Conservation (phyloP, 2,888 invertebrate genomes). For the Polyommatus iphigenia region DNA sequence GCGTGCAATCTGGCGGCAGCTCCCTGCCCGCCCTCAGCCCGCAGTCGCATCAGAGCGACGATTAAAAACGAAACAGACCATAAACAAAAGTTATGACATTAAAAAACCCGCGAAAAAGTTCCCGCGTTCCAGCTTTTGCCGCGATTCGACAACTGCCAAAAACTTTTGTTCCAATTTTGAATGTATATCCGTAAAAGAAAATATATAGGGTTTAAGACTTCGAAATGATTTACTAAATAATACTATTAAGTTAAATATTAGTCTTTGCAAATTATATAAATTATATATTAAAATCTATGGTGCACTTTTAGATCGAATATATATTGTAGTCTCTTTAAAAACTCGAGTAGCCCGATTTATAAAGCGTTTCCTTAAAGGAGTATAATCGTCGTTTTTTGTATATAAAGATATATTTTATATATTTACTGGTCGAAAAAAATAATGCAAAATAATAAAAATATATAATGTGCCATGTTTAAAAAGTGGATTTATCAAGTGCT, state of each 20-base stretch:
- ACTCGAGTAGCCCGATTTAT: constrained; percentile 52
- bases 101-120: constrained; percentile 33
- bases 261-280: constrained; percentile 58
- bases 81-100: constrained; percentile 37
- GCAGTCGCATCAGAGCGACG: constrained; percentile 78
- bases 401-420: constrained; percentile 51
- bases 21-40: constrained; percentile 77
- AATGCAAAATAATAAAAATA: constrained; percentile 42
- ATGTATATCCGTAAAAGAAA: constrained; percentile 47
- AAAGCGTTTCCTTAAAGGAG: constrained; percentile 44
- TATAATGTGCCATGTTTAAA: constrained; percentile 73
- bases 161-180: constrained; percentile 36
- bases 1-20: constrained; percentile 78
- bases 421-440: constrained; percentile 29
- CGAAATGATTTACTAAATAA: constrained; percentile 59
- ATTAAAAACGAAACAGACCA: constrained; percentile 53
- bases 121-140: constrained; percentile 23
- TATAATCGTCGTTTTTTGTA: constrained; percentile 56
- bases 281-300: constrained; percentile 67
- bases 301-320: constrained; percentile 71
- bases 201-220: constrained; percentile 40
- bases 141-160: constrained; percentile 33
- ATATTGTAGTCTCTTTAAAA: constrained; percentile 47
- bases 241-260: constrained; percentile 54
- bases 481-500: constrained; percentile 66